Percentiles rank a stretch among this genome's conserved stretches.
phyloP scores from a whole-genome alignment of 2,888 invertebrate genomes.

The Drosophila atripex region DNA sequence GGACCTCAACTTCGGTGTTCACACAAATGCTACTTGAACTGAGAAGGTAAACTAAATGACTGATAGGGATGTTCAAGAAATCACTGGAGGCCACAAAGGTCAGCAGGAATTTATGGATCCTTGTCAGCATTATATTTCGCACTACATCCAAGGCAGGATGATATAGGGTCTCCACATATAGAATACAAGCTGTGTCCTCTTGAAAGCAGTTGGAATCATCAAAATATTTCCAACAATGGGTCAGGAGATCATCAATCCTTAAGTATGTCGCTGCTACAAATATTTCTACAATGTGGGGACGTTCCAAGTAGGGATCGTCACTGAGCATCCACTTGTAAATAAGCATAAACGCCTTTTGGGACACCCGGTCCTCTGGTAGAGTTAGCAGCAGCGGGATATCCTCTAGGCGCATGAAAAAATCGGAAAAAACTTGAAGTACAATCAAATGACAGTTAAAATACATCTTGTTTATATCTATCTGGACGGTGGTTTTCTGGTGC shows the following conservation, averaged over 20 bases:
- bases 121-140: conserved; percentile 85
- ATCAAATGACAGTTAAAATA: conserved; percentile 75
- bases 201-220: conserved; percentile 88
- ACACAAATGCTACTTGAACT: conserved; percentile 90
- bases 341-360: conserved; percentile 87
- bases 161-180: conserved; percentile 84
- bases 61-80: conserved; percentile 87
- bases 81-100: conserved; percentile 90
- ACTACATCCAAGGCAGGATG: conserved; percentile 80
- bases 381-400: conserved; percentile 38
- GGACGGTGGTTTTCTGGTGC: conserved; percentile 56
- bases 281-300: conserved; percentile 41
- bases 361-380: conserved; percentile 81
- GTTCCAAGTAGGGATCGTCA: conserved; percentile 86
- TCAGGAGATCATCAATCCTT: conserved; percentile 65
- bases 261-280: conserved; percentile 73
- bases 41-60: conserved; percentile 88
- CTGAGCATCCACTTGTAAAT: conserved; percentile 93
- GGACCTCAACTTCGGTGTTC: conserved; percentile 86
- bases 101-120: conserved; percentile 90
- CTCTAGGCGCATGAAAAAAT: conserved; percentile 68
- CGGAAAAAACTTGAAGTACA: conserved; percentile 79
- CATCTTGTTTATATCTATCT: conserved; percentile 56
- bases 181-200: conserved; percentile 86
- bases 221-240: conserved; percentile 88